These are phyloP conservation scores for Trissolcus brochymenae DNA, from an alignment of 2,888 invertebrate species.

Conservation along the genomic window DNA sequence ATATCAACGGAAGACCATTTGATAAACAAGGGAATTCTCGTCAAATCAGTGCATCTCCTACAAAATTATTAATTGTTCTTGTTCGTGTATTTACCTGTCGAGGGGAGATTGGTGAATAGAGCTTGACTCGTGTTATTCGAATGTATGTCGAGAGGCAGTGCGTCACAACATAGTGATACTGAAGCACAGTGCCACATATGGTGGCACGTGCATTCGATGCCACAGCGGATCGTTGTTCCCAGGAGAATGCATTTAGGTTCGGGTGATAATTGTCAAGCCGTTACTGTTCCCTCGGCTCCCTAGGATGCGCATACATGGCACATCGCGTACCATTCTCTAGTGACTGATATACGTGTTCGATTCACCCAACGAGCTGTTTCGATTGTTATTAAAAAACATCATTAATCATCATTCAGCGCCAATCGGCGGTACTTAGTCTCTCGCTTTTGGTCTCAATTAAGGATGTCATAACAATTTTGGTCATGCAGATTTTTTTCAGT, in stretches of 20 bases:
- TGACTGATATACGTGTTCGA: slow-evolving; percentile 53
- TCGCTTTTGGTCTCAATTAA: slow-evolving; percentile 7
- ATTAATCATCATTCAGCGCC: slow-evolving; percentile 29
- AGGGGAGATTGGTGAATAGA: slow-evolving; percentile 59
- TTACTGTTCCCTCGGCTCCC: slow-evolving; percentile 61
- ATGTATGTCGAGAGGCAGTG: slow-evolving; percentile 54
- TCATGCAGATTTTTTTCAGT: too few relatives aligned
- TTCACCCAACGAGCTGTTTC: slow-evolving; percentile 45
- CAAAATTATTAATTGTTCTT: slow-evolving; percentile 54
- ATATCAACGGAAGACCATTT: slow-evolving; percentile 12
- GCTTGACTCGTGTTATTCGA: slow-evolving; percentile 57
- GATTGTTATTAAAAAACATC: slow-evolving; percentile 53
- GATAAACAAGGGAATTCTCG: slow-evolving; percentile 51
- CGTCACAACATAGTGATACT: slow-evolving; percentile 53
- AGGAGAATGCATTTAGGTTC: slow-evolving; percentile 64
- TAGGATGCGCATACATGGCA: slow-evolving; percentile 52
- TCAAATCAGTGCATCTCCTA: slow-evolving; percentile 54
- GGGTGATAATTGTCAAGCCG: slow-evolving; percentile 70
- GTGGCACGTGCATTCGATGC: slow-evolving; percentile 61
- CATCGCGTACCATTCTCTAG: slow-evolving; percentile 53
- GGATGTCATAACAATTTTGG: too few relatives aligned
- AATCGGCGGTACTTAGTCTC: slow-evolving; percentile 22
- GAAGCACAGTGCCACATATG: slow-evolving; percentile 51
- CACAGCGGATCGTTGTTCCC: slow-evolving; percentile 57
- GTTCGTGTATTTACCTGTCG: slow-evolving; percentile 54